phyloP scores from a whole-genome alignment of 2,113 vertebrate species.

The Suricata suricatta region DNA sequence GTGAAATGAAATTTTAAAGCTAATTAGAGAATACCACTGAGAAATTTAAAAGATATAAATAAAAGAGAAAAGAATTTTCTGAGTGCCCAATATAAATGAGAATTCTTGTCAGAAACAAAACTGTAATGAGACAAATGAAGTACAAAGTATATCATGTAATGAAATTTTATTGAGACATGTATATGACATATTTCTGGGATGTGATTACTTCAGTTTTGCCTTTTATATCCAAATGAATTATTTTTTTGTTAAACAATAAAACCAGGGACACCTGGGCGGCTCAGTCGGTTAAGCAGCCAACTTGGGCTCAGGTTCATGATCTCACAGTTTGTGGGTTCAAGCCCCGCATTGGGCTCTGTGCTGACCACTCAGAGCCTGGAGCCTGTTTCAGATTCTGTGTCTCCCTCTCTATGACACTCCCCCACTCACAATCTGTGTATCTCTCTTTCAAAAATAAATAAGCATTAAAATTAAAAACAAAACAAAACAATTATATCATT shows the following conservation, averaged over 20 bases:
- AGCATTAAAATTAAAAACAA: too few species aligned
- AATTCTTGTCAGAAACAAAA: conserved; percentile 49
- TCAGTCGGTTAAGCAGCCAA: too few species aligned
- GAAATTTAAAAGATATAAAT: conserved; percentile 41
- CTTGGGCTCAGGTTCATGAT: too few species aligned
- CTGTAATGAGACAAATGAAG: conserved; percentile 45
- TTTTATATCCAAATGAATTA: conserved; percentile 3
- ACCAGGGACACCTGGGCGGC: neutral
- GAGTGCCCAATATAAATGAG: conserved; percentile 6
- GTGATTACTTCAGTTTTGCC: conserved; percentile 38
- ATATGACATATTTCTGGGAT: neutral
- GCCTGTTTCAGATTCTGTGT: too few species aligned
- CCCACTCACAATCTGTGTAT: too few species aligned
- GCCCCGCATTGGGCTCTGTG: too few species aligned
- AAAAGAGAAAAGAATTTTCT: conserved; percentile 48
- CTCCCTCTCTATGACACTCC: too few species aligned
- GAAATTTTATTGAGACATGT: conserved; percentile 24
- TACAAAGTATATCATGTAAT: conserved; percentile 27
- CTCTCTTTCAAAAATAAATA: too few species aligned
- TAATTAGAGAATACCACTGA: conserved; percentile 50
- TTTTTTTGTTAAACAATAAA: conserved; percentile 1
- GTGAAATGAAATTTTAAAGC: conserved; percentile 54
- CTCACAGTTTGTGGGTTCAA: too few species aligned
- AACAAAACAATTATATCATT: neutral
- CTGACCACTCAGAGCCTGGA: too few species aligned